phyloP scores from a whole-genome alignment of 2,113 vertebrate genomes.

The Carettochelys insculpta region DNA sequence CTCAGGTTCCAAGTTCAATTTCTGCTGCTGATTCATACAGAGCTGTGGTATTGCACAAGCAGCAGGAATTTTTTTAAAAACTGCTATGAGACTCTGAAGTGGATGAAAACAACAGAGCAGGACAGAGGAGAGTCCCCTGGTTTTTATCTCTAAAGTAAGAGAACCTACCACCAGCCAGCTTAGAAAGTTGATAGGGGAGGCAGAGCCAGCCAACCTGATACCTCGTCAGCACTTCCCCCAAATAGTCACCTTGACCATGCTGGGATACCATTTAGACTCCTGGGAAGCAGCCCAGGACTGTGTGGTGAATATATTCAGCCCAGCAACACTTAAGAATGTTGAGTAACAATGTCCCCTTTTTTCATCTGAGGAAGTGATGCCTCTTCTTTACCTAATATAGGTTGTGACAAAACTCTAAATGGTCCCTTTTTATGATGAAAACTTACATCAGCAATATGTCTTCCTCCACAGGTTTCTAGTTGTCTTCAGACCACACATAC shows the following conservation, averaged over 20 bases:
- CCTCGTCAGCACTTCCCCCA: background rate
- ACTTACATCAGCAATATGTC: rapidly evolving
- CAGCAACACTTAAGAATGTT: background rate
- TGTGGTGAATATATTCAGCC: background rate
- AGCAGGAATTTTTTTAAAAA: background rate
- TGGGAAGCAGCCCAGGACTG: rapidly evolving
- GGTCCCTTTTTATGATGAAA: background rate
- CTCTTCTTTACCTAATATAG: background rate
- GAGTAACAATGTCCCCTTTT: background rate
- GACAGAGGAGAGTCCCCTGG: background rate
- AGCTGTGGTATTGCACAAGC: background rate
- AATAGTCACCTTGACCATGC: background rate
- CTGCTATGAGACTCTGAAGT: background rate
- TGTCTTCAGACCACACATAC: background rate
- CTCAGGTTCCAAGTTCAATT: background rate
- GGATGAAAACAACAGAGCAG: background rate
- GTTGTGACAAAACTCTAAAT: background rate
- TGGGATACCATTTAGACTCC: background rate
- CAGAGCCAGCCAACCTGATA: background rate
- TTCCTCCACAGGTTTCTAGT: background rate
- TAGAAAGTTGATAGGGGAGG: background rate
- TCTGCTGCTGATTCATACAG: background rate
- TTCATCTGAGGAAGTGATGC: background rate
- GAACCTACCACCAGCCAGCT: background rate
- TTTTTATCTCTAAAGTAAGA: background rate